Base-by-base conservation (phyloP, 2,113 vertebrate genomes). In the Microtus oregoni region DNA sequence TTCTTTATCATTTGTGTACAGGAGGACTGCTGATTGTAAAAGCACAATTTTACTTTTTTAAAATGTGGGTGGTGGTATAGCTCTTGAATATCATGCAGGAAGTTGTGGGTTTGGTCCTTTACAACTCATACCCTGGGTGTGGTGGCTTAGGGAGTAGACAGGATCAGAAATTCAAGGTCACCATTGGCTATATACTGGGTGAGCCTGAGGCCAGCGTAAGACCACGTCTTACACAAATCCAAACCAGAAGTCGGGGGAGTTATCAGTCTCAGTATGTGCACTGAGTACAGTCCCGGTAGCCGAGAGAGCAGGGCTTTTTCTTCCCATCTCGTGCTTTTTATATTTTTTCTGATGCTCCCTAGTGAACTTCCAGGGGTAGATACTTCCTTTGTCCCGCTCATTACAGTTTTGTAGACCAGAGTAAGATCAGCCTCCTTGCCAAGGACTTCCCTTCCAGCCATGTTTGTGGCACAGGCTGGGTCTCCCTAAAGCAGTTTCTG, bases 401-500 rank as follows among this genome's bases (percentile, higher is more conserved):
- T 44, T 24, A 19, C 17, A 5, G 1, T 68, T 50, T 38, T n/a
- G 4, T 2, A 70, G 41, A 4, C 28, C 0, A 2, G 24, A 6
- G 1, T 20, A 12, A 30, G 28, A 32, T 30, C 73, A 41, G 3
- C 0, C 22, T 15, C 63, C 35, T 19, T 22, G 22, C 78, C 73
- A 3, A 17, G 13, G 44, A 15, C 19, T 58, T 30, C 35, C 15
- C 78, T 75, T 61, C 8, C 32, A 7, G 38, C 20, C 41, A 17
- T 5, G 0, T 35, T 11, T 10, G 5, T 63, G 65, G 30, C 77
- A 4, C n/a, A 6, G 52, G 55, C 78, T 35, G 38, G 11, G 1
- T 44, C 90, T 96, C 82, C 81, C 13, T 32, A 78, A 75, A 28
- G 93, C 70, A 76, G 89, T 89, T 75, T 75, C 77, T 82, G 13